Conservation (phyloP, 1,140 invertebrate genomes). For the Rhyacophila brunnea region DNA sequence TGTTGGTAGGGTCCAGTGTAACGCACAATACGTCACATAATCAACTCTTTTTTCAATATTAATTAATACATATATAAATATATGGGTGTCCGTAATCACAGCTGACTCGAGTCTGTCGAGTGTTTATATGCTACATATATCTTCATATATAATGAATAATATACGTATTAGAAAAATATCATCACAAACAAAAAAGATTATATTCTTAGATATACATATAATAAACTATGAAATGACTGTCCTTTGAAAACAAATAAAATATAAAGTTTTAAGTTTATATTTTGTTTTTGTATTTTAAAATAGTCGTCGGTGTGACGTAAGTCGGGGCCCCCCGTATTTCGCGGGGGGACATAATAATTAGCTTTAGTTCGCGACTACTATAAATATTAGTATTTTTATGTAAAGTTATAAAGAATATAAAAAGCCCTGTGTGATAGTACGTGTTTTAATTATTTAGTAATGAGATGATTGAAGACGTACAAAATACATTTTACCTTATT, state of each 20-base stretch:
- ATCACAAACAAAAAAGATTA: slow-evolving; percentile 25
- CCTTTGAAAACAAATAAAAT: slow-evolving; percentile 20
- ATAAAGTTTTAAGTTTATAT: slow-evolving; percentile 20
- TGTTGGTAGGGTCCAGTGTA: slow-evolving; percentile 31
- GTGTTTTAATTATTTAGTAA: slow-evolving; percentile 24
- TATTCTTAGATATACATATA: slow-evolving; percentile 31
- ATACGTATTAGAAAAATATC: slow-evolving; percentile 30
- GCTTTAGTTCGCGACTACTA: slow-evolving; percentile 20
- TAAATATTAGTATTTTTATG: slow-evolving; percentile 31
- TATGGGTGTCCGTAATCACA: slow-evolving; percentile 1
- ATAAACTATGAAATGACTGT: slow-evolving; percentile 27
- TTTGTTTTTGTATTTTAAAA: slow-evolving; percentile 12
- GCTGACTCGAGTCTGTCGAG: neutral
- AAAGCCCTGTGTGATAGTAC: slow-evolving; percentile 29
- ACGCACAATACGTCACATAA: slow-evolving; percentile 31
- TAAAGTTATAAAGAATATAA: slow-evolving; percentile 28
- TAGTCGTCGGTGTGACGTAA: slow-evolving; percentile 2
- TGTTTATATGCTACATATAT: slow-evolving; percentile 5
- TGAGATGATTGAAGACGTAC: slow-evolving; percentile 24
- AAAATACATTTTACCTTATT: slow-evolving; percentile 16
- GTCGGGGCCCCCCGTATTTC: neutral
- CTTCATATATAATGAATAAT: slow-evolving; percentile 22
- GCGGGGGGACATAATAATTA: slow-evolving; percentile 20
- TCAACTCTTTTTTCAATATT: slow-evolving; percentile 3
- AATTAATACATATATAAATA: no score